Evolutionary conservation across 2,113 vertebrate genomes (phyloP).

Genomic region (Myotis davidii): DNA sequence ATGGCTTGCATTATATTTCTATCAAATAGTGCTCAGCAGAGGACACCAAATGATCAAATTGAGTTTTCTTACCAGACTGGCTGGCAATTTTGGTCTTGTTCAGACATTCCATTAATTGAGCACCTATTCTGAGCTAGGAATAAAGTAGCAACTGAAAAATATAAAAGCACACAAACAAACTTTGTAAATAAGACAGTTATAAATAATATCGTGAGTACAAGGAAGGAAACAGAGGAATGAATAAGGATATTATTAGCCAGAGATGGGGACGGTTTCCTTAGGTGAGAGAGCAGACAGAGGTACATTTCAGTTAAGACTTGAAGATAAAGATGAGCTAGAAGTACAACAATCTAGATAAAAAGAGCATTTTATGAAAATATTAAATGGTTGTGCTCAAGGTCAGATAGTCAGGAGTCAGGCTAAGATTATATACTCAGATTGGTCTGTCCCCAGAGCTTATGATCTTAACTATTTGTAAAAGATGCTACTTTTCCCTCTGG

Average conservation of each 20-base stretch:
- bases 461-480: neutral
- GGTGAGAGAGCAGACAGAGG: neutral
- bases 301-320: neutral
- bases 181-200: conserved; percentile 30
- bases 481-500: neutral
- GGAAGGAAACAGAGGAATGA: neutral
- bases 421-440: neutral
- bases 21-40: neutral
- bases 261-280: neutral
- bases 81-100: neutral
- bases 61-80: conserved; percentile 19
- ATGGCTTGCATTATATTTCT: neutral
- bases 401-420: neutral
- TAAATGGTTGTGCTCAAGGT: neutral
- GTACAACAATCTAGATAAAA: neutral
- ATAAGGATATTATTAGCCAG: neutral
- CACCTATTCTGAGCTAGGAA: conserved; percentile 6
- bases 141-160: neutral
- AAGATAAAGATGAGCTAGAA: neutral
- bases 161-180: neutral
- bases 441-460: neutral
- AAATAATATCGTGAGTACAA: conserved; percentile 31
- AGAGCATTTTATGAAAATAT: neutral
- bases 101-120: conserved; percentile 27
- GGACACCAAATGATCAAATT: neutral